A percentile compares a stretch with the other conserved stretches of the same genome.
These are phyloP conservation scores for Coenobita brevimanus DNA, from an alignment of 1,140 invertebrate genomes.

Conservation along the genomic window DNA sequence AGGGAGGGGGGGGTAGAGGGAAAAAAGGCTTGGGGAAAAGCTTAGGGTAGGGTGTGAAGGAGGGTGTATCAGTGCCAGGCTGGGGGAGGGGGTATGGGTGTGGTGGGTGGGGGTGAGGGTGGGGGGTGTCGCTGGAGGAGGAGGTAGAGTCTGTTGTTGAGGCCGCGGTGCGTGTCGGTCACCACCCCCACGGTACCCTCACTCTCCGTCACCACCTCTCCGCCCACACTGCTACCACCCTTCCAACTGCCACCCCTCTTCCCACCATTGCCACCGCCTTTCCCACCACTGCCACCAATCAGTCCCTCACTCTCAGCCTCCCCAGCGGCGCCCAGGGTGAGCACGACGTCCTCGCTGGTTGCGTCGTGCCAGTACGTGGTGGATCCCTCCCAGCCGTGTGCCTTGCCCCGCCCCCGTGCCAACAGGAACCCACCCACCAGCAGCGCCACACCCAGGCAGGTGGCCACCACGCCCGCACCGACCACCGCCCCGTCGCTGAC, in stretches of 20 bases:
- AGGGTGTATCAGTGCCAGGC: not conserved
- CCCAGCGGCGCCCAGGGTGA: conserved; percentile 18
- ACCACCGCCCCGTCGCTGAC: conserved; percentile 49
- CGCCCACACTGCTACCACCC: not conserved
- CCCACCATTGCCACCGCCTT: not conserved
- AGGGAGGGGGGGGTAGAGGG: not conserved
- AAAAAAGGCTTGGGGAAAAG: not conserved
- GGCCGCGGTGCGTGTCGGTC: conserved; percentile 54
- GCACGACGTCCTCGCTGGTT: conserved; percentile 35
- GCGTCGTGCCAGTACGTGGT: conserved; percentile 45
- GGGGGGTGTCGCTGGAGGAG: conserved; percentile 41
- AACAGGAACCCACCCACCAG: conserved; percentile 50
- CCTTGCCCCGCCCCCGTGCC: conserved; percentile 33
- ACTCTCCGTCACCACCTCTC: conserved; percentile 26
- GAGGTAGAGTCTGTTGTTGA: conserved; percentile 62
- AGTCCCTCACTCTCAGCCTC: not conserved
- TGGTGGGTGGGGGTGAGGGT: not conserved
- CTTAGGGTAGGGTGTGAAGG: not conserved
- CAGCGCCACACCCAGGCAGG: conserved; percentile 49
- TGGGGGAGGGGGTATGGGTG: not conserved
- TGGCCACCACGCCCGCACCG: conserved; percentile 53
- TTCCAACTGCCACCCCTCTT: too few species aligned
- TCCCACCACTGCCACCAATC: too few species aligned
- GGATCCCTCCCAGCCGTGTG: not conserved
- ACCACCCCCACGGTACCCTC: conserved; percentile 49